phyloP scores from a whole-genome alignment of 2,888 invertebrate species.

The Sialis fuliginosa region DNA sequence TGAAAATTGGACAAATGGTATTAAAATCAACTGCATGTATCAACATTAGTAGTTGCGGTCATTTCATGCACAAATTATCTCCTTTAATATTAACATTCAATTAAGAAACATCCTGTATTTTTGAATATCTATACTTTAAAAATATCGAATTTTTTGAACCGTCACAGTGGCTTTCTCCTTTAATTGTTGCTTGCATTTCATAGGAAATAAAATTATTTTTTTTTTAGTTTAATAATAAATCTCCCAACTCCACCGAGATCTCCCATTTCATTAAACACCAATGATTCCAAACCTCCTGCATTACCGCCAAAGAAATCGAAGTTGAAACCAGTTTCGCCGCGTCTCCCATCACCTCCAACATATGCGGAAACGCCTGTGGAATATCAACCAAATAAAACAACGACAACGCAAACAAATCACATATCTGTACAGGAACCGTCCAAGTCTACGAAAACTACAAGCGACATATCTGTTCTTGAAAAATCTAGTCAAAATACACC shows the following conservation, averaged over 20 bases:
- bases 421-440: not conserved
- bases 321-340: slow-evolving; percentile 25
- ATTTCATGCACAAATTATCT: no score
- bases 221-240: not conserved
- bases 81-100: no score
- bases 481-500: not conserved
- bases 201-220: not conserved
- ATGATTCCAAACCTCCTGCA: slow-evolving; percentile 28
- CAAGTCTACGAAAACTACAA: not conserved
- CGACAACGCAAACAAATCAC: slow-evolving; percentile 4
- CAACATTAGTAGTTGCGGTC: no score
- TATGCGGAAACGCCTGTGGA: slow-evolving; percentile 19
- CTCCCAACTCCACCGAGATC: slow-evolving; percentile 13
- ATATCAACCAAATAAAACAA: slow-evolving; percentile 13
- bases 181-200: no score
- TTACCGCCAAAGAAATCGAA: slow-evolving; percentile 39
- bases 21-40: no score
- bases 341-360: slow-evolving; percentile 13
- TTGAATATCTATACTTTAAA: no score
- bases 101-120: no score
- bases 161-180: no score
- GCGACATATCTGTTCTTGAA: not conserved
- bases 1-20: no score
- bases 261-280: slow-evolving; percentile 16
- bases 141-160: no score